Base-by-base conservation (phyloP, 2,888 invertebrate genomes). In the Sympetrum striolatum region DNA sequence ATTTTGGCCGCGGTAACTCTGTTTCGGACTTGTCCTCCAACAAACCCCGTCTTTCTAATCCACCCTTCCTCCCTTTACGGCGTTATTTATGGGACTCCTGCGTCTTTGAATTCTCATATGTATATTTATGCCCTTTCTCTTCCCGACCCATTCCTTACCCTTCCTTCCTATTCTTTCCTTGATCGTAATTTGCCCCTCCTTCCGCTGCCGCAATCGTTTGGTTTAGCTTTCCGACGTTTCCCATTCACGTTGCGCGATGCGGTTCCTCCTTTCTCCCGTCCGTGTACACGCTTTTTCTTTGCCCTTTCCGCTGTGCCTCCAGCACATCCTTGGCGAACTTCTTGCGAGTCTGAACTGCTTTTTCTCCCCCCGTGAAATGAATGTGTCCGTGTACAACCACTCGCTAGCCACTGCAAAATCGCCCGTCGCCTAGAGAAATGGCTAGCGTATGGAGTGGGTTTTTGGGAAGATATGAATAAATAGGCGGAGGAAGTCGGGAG, bases 41-140 rank as follows among this genome's bases (percentile, higher is more conserved):
- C 82, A 82, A 58, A 58, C 60, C 64, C 86, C 37, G 60, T 60
- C 60, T 82, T 31, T 39, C 81, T 31, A 31, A 39, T 48, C 44
- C 25, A 2, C 35, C 81, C 81, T 25, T 31, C 82, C 18, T 8
- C 15, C 25, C 37, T 60, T 60, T 86, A 37, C 86, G 58, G 60
- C 60, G 86, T 86, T 86, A 86, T 86, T 86, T 86, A 86, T 86
- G 86, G 86, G 86, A 86, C 86, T 60, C 35, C 86, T 86, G 86
- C 86, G 86, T 86, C 86, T 86, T 86, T 86, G 86, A 86, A 86
- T 86, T 60, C 86, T 86, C 86, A 86, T 86, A 86, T 86, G 86
- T 86, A 86, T 86, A 86, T 86, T 86, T 86, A 86, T 86, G 86
- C 86, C 86, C 58, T 64, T 64, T 64, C 64, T 22, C 64, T n/a